Base-by-base conservation (phyloP, 2,888 invertebrate species). In the Cephus pulcher region DNA sequence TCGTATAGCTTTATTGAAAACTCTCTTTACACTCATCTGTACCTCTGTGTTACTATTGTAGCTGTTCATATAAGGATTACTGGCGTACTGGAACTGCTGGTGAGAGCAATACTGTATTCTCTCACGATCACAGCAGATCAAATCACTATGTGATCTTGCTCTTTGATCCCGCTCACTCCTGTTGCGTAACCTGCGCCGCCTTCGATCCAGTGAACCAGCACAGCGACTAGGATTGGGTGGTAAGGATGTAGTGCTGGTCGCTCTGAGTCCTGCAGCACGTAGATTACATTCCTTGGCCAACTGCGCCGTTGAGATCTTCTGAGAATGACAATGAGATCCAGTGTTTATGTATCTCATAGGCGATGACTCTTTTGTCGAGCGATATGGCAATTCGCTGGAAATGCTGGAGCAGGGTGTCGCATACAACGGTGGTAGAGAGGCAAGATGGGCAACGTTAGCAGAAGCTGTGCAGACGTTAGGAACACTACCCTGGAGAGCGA, bases 41-140 rank as follows among this genome's bases (percentile, higher is more conserved):
- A 90, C 90, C 90, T 91, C 90, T 74, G 87, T 89, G 76, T 86
- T 88, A 80, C 82, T 84, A 84, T 85, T 88, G 76, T 83, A 88
- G 82, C 82, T 84, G 84, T 87, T 88, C 74, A 86, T 79, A 78
- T 85, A 86, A 68, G 84, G 85, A 85, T 86, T 88, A 81, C 86
- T 85, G 75, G 84, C 82, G 78, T 86, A 89, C 74, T 83, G 84
- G 35, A 78, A 73, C 73, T 78, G 78, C 34, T 76, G 78, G 56
- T 78, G 78, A 30, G 78, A 78, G 37, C 76, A 78, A 32, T 78
- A 76, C 23, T 71, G 71, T 34, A 78, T 75, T 32, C 71, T 74
- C 37, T 75, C 77, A 34, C 73, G 81, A 35, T 81, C 80, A 56
- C 80, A 81, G 73, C 79, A 86, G 30, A 88, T 81, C 68, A 90